Evolutionary conservation across 2,797 vertebrate genomes (phyloP), one percentile per base, ranked within the genome.

Genomic region (Sebastes aleutianus): DNA sequence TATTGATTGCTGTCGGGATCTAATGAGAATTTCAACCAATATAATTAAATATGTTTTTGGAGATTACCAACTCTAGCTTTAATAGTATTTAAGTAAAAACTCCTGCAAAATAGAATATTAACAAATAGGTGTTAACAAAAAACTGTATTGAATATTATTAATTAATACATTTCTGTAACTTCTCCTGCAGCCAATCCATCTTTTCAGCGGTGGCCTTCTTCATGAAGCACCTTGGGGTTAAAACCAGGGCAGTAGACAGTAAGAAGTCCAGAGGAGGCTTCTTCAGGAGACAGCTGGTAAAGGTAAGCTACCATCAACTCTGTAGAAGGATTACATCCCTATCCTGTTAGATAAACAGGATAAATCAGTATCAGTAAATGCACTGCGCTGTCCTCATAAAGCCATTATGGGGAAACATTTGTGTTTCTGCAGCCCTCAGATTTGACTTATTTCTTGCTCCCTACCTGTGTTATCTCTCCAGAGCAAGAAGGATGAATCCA

Each of bases 221-320:
- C 87, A 98, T 98, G 97, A 98, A 98, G 88, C 95, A 97, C 74
- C 95, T 98, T 1, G 97, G 97, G 22, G 97, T 98, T 32, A 97
- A 97, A 92, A 96, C 94, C 87, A 96, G 96, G 87, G 87, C 93
- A 0, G 93, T 94, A 1, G 97, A 98, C 90, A 96, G 93, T 88
- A 98, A 98, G 93, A 98, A 98, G 90, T 94, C 96, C 0, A 97
- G 94, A 87, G 95, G 95, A 78, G 95, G 96, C 56, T 97, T 97
- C 92, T 98, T 97, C 91, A 95, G 95, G 76, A 97, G 88, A 34
- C 78, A 92, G 3, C 83, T 92, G 26, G 91, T 95, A 59, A 98
- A 97, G 96, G 97, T 97, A 78, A 84, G 80, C 22, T 27, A 5
- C 14, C 39, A 14, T 57, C 20, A 56, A 11, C 2, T 56, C 6